Conservation (phyloP, 2,888 invertebrate genomes). For the Drosophila greeni region DNA sequence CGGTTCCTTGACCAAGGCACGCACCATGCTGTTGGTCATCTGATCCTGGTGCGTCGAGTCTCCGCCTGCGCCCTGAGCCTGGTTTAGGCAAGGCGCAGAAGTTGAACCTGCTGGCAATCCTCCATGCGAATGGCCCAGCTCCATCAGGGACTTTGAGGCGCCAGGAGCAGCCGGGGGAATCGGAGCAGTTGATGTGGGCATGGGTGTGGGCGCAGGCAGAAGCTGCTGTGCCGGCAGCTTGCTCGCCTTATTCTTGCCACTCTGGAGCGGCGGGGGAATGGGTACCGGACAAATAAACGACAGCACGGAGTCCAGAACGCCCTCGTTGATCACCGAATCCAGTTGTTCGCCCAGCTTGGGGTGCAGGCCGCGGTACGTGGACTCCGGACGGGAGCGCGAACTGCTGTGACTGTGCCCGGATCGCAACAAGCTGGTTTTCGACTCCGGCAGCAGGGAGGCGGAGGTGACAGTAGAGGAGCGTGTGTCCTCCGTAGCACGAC, state of each 20-base stretch:
- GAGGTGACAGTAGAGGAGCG: constrained; percentile 7
- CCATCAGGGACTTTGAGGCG: constrained; percentile 37
- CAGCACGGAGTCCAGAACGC: constrained; percentile 89
- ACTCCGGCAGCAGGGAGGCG: constrained; percentile 29
- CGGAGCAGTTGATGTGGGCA: constrained; percentile 14
- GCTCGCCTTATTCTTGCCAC: constrained; percentile 31
- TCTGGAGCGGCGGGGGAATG: constrained; percentile 46
- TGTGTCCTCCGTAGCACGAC: constrained; percentile 24
- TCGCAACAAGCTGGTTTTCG: constrained; percentile 36
- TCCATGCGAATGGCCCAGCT: constrained; percentile 19
- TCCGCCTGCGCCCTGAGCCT: neutral
- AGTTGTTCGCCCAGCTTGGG: constrained; percentile 75
- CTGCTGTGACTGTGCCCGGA: constrained; percentile 39
- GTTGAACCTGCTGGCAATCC: constrained; percentile 3
- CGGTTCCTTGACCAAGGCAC: constrained; percentile 59
- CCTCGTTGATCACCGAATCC: constrained; percentile 86
- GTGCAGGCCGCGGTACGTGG: constrained; percentile 64
- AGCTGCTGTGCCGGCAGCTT: constrained; percentile 17
- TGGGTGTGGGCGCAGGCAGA: constrained; percentile 8
- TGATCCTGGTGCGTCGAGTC: constrained; percentile 14
- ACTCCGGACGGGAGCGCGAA: constrained; percentile 22
- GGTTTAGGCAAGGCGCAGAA: constrained; percentile 20
- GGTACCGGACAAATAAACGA: constrained; percentile 83
- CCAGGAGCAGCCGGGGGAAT: constrained; percentile 4
- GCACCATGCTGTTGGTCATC: constrained; percentile 49